Base-by-base conservation (phyloP, 2,113 vertebrate species). In the Crotalus horridus region DNA sequence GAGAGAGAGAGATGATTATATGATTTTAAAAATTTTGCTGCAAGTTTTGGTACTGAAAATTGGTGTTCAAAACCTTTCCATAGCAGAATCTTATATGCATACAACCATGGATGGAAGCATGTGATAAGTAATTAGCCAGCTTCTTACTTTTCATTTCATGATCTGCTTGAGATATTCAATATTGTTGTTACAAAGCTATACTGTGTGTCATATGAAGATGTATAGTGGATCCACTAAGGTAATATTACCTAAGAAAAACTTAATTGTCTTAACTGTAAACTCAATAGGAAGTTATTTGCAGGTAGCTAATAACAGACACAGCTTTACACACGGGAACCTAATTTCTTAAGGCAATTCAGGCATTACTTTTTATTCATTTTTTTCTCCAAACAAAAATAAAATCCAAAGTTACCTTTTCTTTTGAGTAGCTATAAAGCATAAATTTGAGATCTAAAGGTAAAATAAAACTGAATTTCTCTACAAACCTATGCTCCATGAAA, bases 71-170 rank as follows among this genome's bases (percentile, higher is more conserved):
- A 92, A 24, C 46, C 12, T 69, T 88, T 46, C n/a, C 5, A 88
- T 33, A 3, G 29, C 13, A 54, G 26, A n/a, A 88, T 69, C 6
- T 29, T 54, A 46, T 33, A 69, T 69, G 46, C 53, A 88, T 24
- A 6, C 29, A 46, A 20, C 12, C 59, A 48, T 33, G 59, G 39
- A 74, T 3, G 2, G 39, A 69, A 69, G 56, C 48, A 94, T 20
- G 48, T 69, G 91, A 69, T 92, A 92, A 92, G n/a, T 64, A 92
- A 92, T 92, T 92, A 88, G 24, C 23, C 51, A 69, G 7, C 48
- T 92, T 88, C 56, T 88, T 8, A 7, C 11, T 53, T 88, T 88
- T 39, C 46, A 92, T 88, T 74, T 88, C 51, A 69, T 88, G 86
- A 92, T 92, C 48, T 17, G 48, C 91, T 88, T 92, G 85, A 92